phyloP scores from a whole-genome alignment of 2,888 invertebrate species.

The Scrobipalpa costella region DNA sequence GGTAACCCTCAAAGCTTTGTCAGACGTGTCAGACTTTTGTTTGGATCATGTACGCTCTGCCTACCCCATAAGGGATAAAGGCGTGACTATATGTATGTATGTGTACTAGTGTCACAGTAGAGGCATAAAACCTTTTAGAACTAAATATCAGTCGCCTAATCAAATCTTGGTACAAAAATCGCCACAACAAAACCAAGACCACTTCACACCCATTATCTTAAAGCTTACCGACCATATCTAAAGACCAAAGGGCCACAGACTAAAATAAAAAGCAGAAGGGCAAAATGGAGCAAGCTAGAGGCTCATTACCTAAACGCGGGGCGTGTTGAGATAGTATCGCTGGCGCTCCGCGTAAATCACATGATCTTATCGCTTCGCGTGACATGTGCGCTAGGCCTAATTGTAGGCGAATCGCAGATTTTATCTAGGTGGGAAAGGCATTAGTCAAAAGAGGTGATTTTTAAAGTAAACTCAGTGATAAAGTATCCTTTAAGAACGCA shows the following conservation, averaged over 20 bases:
- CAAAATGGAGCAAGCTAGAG: slow-evolving; percentile 30
- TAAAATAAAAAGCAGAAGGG: slow-evolving; percentile 5
- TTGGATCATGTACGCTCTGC: too few species aligned
- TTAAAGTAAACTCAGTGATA: neutral
- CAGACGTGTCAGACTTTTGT: too few species aligned
- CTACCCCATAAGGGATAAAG: too few species aligned
- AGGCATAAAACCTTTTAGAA: neutral
- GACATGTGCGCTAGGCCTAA: slow-evolving; percentile 65
- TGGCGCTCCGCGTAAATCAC: slow-evolving; percentile 63
- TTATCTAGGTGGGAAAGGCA: slow-evolving; percentile 24
- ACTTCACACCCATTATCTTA: slow-evolving; percentile 8
- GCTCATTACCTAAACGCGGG: slow-evolving; percentile 63
- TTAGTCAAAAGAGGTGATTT: slow-evolving; percentile 10
- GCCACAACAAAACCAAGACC: neutral
- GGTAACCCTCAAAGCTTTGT: too few species aligned
- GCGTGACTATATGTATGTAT: too few species aligned
- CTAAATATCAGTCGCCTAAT: neutral
- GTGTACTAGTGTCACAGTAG: neutral
- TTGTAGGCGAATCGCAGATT: slow-evolving; percentile 53
- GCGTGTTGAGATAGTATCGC: slow-evolving; percentile 54
- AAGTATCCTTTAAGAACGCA: too few species aligned
- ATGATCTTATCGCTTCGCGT: slow-evolving; percentile 61
- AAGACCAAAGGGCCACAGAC: slow-evolving; percentile 2
- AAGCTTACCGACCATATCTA: neutral
- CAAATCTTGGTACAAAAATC: neutral